Base-by-base conservation (phyloP, 2,888 invertebrate genomes). In the Zygothrica quintamaculata region DNA sequence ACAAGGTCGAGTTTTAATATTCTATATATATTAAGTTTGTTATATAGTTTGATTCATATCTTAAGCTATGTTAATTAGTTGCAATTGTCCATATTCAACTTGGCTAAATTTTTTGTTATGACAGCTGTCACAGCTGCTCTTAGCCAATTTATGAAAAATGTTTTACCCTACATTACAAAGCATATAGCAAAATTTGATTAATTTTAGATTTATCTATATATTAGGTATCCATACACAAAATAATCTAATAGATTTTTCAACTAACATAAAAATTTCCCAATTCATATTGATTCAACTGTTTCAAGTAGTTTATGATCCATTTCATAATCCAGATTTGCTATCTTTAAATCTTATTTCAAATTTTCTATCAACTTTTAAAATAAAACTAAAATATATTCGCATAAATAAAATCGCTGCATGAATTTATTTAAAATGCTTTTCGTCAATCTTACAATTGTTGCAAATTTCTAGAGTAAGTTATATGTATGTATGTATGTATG, bases 381-480 rank as follows among this genome's bases (percentile, higher is more conserved):
- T 40, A 7, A 73, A 44, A 59, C 36, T 0, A 13, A 3, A 18
- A 1, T 13, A 12, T 65, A 4, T 77, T 77, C 66, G 76, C 69
- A 67, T 87, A 80, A 87, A 87, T 80, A 86, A 87, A 88, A 76
- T 71, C 65, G 58, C 67, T 59, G 65, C 36, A 59, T 60, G 77
- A 62, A 44, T 87, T 88, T 88, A 88, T 88, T 88, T 78, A 80
- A 82, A 72, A 86, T 80, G 51, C 26, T 69, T 78, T 85, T 87
- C 73, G 74, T 88, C 88, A 88, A 87, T 87, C 76, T 87, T 84
- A 80, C 77, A 84, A 88, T 87, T 87, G 87, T 88, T 88, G 88
- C 88, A 86, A 77, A 76, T 74, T 70, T 71, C 77, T 84, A 73
- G 40, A 37, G 33, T 71, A 74, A 48, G 57, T 71, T 44, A 36